These are phyloP conservation scores for Tipula lateralis DNA, from an alignment of 2,888 invertebrate species.

Conservation along the genomic window DNA sequence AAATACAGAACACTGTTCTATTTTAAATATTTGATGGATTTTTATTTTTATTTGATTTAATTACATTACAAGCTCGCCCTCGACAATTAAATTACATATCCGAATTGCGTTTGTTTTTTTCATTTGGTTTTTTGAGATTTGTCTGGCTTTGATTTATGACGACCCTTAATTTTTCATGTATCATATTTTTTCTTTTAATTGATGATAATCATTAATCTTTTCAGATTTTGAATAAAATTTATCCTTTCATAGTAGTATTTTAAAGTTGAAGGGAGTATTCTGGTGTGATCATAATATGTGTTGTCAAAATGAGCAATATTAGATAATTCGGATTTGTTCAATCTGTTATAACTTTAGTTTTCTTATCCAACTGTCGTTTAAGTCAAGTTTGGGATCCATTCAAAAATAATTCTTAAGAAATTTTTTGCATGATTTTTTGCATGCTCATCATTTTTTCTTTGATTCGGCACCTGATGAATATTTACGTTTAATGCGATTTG, in stretches of 20 bases:
- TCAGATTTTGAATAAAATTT: neutral
- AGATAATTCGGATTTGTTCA: too few relatives aligned
- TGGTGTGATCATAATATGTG: too few relatives aligned
- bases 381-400: too few relatives aligned
- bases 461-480: too few relatives aligned
- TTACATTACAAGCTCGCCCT: neutral
- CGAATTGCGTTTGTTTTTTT: too few relatives aligned
- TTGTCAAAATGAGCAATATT: too few relatives aligned
- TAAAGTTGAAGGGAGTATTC: neutral
- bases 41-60: slow-evolving; percentile 15
- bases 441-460: too few relatives aligned
- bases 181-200: neutral
- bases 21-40: neutral
- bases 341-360: too few relatives aligned
- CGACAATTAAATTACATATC: neutral
- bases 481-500: too few relatives aligned
- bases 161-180: neutral
- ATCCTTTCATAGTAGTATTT: neutral
- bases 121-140: neutral
- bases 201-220: slow-evolving; percentile 24
- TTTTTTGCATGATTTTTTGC: too few relatives aligned
- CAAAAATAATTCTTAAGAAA: too few relatives aligned
- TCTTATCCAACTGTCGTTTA: too few relatives aligned
- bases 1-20: neutral
- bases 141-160: neutral